Evolutionary conservation across 2,113 vertebrate genomes (phyloP).

Genomic region (Aviceda subcristata): DNA sequence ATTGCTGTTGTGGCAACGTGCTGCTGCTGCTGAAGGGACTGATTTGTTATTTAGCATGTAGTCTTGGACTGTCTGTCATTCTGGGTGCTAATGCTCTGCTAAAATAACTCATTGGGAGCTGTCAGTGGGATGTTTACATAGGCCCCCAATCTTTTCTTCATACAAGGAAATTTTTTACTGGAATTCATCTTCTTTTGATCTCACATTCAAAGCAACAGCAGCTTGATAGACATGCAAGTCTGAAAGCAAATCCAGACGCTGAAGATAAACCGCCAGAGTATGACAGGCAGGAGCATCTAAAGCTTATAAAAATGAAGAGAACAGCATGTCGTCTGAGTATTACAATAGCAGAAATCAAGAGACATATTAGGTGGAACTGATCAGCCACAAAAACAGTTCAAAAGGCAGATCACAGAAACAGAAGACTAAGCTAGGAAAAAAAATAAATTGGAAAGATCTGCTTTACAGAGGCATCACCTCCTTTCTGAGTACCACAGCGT

Average conservation of each 20-base stretch:
- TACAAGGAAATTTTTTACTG: conserved; percentile 83
- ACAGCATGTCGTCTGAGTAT: conserved; percentile 83
- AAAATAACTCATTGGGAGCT: conserved; percentile 88
- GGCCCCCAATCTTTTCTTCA: conserved; percentile 85
- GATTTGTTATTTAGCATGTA: conserved; percentile 82
- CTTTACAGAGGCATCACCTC: conserved; percentile 69
- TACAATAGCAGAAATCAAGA: conserved; percentile 87
- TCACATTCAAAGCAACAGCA: conserved; percentile 88
- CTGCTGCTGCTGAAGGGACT: conserved; percentile 70
- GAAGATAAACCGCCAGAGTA: conserved; percentile 86
- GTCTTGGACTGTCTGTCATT: conserved; percentile 80
- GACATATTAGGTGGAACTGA: conserved; percentile 87
- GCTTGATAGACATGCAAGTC: conserved; percentile 87
- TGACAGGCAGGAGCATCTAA: conserved; percentile 88
- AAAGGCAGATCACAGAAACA: conserved; percentile 84
- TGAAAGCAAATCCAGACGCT: conserved; percentile 88
- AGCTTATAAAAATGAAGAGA: conserved; percentile 82
- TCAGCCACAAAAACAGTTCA: conserved; percentile 88
- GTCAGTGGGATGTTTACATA: conserved; percentile 88
- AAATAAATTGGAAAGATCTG: conserved; percentile 59
- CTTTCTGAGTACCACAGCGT: conserved; percentile 10
- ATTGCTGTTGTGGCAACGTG: conserved; percentile 69
- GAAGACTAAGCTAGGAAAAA: conserved; percentile 67
- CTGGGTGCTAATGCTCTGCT: conserved; percentile 83
- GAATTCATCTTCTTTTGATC: conserved; percentile 90